Evolutionary conservation across 2,888 invertebrate genomes (phyloP), one percentile per base, ranked within the genome.

Genomic region (Anagyrus pseudococci): DNA sequence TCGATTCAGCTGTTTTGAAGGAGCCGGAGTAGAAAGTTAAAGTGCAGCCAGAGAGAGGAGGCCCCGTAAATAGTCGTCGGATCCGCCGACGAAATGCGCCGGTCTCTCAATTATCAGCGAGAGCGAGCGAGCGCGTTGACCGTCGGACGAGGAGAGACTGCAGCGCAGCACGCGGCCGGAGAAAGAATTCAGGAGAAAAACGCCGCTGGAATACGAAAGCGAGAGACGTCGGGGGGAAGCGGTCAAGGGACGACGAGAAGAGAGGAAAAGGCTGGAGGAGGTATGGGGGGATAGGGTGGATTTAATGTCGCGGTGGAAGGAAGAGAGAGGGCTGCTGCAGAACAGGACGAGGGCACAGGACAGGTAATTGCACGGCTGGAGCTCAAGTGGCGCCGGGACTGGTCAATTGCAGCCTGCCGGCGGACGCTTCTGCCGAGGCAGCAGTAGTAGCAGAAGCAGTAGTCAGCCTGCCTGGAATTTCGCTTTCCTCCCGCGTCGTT

Each of bases 301-400:
- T 59, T 62, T 68, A 68, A 63, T 61, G 66, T 62, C 61, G 65
- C 68, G 67, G 52, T 58, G 58, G 66, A 54, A 71, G 70, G 68
- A 70, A 71, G 73, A 72, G 72, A 74, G 74, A 68, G 73, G 71
- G 72, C 71, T 71, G 66, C 69, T 64, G 70, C n/a, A n/a, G n/a
- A n/a, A n/a, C n/a, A n/a, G n/a, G n/a, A n/a, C 6, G 8, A 37
- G 33, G 33, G 33, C 13, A 37, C 13, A 33, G 73, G 70, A 73
- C 70, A 73, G 69, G 74, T 75, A 75, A 75, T 75, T 75, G 73
- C 72, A 66, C 70, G 71, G 63, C 66, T 66, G 72, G 72, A 71
- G 67, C 71, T 75, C 75, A 72, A 74, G 74, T 75, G 74, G 69
- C 73, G 71, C 70, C 70, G 72, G 69, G 71, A 69, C 67, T 69